A percentile compares a stretch with the other conserved stretches of the same genome.
Evolutionary conservation across 2,888 invertebrate species (phyloP).

Genomic region (Eristalis pertinax): DNA sequence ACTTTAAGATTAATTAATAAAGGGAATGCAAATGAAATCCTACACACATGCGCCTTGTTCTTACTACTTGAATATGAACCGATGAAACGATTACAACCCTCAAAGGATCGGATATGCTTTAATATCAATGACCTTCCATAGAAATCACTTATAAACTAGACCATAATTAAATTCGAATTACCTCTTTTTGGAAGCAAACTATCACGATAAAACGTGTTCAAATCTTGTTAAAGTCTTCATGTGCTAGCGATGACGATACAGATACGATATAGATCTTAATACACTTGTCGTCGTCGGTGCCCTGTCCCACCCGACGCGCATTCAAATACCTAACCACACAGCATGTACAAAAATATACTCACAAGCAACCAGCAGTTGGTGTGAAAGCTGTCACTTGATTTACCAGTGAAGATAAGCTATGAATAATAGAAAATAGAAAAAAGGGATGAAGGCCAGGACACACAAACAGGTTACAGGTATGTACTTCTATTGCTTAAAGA

Average conservation of each 20-base stretch:
- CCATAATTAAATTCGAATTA: constrained; percentile 51
- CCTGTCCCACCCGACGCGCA: background rate
- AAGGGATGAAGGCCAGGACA: constrained; percentile 23
- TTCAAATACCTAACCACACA: constrained; percentile 2
- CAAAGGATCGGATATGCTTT: background rate
- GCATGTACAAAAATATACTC: background rate
- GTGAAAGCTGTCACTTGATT: constrained; percentile 60
- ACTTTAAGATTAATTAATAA: too few relatives aligned
- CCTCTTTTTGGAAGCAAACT: constrained; percentile 11
- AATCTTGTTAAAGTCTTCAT: constrained; percentile 25
- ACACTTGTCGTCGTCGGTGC: constrained; percentile 17
- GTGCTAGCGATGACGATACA: constrained; percentile 24
- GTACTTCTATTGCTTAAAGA: constrained; percentile 19
- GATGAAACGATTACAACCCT: too few relatives aligned
- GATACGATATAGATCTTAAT: constrained; percentile 43
- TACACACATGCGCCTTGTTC: too few relatives aligned
- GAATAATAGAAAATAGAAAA: constrained; percentile 50
- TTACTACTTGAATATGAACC: too few relatives aligned
- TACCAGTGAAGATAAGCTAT: constrained; percentile 40
- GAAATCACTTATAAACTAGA: constrained; percentile 2
- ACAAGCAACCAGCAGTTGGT: constrained; percentile 36
- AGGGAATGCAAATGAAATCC: too few relatives aligned
- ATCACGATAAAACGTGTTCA: constrained; percentile 9
- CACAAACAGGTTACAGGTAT: constrained; percentile 8
- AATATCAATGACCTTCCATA: constrained; percentile 2